Conservation (phyloP, 2,797 vertebrate species). For the Brachyrhaphis roseni region DNA sequence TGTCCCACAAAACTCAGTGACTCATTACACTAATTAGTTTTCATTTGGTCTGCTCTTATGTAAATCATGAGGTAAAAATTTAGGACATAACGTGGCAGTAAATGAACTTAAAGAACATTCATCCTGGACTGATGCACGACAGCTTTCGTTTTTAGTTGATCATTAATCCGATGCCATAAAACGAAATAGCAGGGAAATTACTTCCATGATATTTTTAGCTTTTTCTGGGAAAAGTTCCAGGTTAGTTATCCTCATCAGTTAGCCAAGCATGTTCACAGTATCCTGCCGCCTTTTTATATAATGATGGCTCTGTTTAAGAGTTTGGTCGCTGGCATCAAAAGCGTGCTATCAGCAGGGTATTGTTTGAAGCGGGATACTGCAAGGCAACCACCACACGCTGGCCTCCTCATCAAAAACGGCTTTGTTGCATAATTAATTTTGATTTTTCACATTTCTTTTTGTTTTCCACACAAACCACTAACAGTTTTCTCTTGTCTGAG, state of each 20-base stretch:
- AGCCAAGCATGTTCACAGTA: conserved; percentile 13
- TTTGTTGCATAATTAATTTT: conserved; percentile 55
- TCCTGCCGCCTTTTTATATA: conserved; percentile 19
- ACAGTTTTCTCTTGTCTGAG: conserved; percentile 28
- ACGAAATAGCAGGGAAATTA: conserved; percentile 22
- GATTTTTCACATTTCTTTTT: conserved; percentile 17
- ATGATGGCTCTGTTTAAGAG: conserved; percentile 40
- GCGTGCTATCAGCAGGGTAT: conserved; percentile 44
- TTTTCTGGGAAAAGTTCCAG: conserved; percentile 20
- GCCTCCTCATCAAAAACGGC: conserved; percentile 51
- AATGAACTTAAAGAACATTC: conserved; percentile 46
- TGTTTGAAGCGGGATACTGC: conserved; percentile 52
- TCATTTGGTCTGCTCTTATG: conserved; percentile 19
- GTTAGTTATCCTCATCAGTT: conserved; percentile 23
- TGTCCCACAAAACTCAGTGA: conserved; percentile 37
- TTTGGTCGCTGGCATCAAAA: conserved; percentile 51
- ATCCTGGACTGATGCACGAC: conserved; percentile 2
- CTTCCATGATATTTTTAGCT: conserved; percentile 17
- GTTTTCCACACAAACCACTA: conserved; percentile 21
- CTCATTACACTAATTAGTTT: conserved; percentile 34
- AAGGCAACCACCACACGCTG: conserved; percentile 47
- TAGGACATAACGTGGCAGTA: conserved; percentile 13
- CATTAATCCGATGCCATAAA: conserved; percentile 26
- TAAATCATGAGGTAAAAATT: conserved; percentile 28
- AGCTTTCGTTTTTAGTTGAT: conserved; percentile 6